phyloP scores from a whole-genome alignment of 2,888 invertebrate species.

The Brachylomia viminalis region DNA sequence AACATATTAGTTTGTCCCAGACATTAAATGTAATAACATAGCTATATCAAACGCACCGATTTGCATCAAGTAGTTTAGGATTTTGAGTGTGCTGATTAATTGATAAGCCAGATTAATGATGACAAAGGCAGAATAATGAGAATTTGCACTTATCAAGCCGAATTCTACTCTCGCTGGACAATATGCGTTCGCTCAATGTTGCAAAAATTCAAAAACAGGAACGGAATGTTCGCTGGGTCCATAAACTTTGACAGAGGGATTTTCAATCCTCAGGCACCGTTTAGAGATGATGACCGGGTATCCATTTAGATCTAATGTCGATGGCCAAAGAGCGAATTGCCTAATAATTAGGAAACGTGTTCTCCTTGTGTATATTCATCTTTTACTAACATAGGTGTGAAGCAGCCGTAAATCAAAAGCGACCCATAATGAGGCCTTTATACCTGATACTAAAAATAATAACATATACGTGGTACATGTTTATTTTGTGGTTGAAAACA shows the following conservation, averaged over 20 bases:
- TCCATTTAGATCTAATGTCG: background rate
- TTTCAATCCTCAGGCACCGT: conserved; percentile 5
- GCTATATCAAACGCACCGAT: background rate
- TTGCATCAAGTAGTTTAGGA: background rate
- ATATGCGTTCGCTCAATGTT: background rate
- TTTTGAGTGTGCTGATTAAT: background rate
- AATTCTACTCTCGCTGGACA: background rate
- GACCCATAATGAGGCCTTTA: conserved; percentile 1
- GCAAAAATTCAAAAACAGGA: background rate
- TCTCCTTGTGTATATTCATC: conserved; percentile 14
- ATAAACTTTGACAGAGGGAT: background rate
- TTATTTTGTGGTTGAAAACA: conserved; percentile 16
- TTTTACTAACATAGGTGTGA: background rate
- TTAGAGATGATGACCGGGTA: conserved; percentile 8
- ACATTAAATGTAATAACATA: too few relatives aligned
- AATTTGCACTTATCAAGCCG: background rate
- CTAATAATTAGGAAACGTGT: conserved; percentile 4
- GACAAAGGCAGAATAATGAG: too few relatives aligned
- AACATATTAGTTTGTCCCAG: background rate
- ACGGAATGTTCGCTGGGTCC: background rate
- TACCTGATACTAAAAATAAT: conserved; percentile 30
- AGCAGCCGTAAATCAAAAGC: background rate
- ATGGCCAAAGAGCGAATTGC: background rate
- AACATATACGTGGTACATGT: conserved; percentile 12
- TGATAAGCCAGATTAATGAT: background rate